Evolutionary conservation across 2,113 vertebrate genomes (phyloP).

Genomic region (Solea senegalensis): DNA sequence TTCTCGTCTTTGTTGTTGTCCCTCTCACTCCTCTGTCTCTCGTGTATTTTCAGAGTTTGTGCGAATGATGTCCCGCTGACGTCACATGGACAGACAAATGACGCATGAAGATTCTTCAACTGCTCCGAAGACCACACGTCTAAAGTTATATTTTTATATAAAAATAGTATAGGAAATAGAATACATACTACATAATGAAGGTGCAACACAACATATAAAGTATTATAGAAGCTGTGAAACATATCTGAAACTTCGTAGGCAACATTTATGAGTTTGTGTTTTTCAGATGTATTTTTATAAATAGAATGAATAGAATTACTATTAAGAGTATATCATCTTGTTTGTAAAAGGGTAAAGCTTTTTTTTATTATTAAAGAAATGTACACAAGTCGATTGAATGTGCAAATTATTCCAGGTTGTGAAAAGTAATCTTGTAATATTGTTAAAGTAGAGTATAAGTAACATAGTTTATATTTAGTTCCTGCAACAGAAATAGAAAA

Average conservation of each 20-base stretch:
- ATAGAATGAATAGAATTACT: slow-evolving; percentile 26
- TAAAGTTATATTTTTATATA: slow-evolving; percentile 61
- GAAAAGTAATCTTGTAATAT: too few species aligned
- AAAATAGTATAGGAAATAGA: background rate
- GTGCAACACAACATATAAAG: slow-evolving; percentile 17
- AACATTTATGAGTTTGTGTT: slow-evolving; percentile 30
- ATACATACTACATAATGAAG: background rate
- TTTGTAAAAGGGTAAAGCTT: slow-evolving; percentile 54
- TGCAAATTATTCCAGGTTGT: background rate
- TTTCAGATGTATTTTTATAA: slow-evolving; percentile 68
- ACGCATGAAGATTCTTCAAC: slow-evolving; percentile 17
- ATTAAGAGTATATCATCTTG: slow-evolving; percentile 42
- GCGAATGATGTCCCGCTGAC: slow-evolving; percentile 85
- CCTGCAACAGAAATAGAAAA: too few species aligned
- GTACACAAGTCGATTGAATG: background rate
- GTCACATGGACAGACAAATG: slow-evolving; percentile 11
- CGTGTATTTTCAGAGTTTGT: slow-evolving; percentile 79
- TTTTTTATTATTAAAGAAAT: slow-evolving; percentile 48
- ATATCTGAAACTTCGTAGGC: slow-evolving; percentile 46
- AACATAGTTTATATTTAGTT: too few species aligned
- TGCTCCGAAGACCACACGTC: slow-evolving; percentile 22
- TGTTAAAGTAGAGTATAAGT: too few species aligned
- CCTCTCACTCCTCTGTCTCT: background rate
- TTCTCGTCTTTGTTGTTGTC: background rate
- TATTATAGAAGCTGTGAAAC: slow-evolving; percentile 22